Conservation (phyloP, 2,888 invertebrate species). For the Deroplatys truncata region DNA sequence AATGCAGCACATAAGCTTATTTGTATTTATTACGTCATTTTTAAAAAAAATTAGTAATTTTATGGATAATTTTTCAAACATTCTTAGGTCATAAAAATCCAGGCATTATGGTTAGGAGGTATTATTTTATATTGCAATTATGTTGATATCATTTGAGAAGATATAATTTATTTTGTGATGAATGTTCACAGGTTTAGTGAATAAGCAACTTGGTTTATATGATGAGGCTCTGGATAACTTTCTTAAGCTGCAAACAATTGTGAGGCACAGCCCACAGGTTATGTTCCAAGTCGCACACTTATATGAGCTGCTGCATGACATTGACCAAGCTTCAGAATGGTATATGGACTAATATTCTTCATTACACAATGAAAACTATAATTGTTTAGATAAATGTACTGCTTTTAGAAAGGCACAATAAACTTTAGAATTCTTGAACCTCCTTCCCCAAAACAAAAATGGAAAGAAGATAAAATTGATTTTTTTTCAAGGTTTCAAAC, state of each 20-base stretch:
- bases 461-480: too few species aligned
- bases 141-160: not conserved
- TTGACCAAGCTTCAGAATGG: slow-evolving; percentile 55
- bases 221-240: slow-evolving; percentile 77
- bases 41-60: too few species aligned
- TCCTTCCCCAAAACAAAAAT: too few species aligned
- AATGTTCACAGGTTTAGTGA: slow-evolving; percentile 56
- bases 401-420: not conserved
- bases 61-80: too few species aligned
- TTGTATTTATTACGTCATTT: too few species aligned
- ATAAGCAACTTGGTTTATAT: slow-evolving; percentile 63
- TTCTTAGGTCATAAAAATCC: too few species aligned
- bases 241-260: slow-evolving; percentile 67
- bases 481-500: too few species aligned
- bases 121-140: too few species aligned
- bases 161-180: not conserved
- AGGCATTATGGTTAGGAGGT: too few species aligned
- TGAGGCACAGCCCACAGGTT: slow-evolving; percentile 67
- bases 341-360: slow-evolving; percentile 29
- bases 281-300: slow-evolving; percentile 75
- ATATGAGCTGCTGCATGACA: slow-evolving; percentile 63
- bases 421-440: not conserved
- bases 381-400: too few species aligned
- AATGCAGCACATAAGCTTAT: too few species aligned
- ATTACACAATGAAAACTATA: too few species aligned